phyloP scores from a whole-genome alignment of 2,113 vertebrate species.

The Carassius auratus region DNA sequence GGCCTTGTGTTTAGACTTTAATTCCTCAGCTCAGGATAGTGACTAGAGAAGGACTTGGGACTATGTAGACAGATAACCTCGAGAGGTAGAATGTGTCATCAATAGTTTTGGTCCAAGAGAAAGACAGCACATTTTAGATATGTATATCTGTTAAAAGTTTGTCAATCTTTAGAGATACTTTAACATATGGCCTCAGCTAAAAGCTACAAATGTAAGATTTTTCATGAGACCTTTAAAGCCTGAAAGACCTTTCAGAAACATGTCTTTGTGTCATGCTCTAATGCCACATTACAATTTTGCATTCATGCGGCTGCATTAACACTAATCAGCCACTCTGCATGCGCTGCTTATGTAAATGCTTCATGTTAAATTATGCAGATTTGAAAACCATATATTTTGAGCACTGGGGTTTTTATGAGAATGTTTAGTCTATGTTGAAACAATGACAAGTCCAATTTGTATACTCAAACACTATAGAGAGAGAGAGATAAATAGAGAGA shows the following conservation, averaged over 20 bases:
- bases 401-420: background rate
- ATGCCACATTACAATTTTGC: conserved; percentile 23
- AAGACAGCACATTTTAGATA: background rate
- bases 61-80: background rate
- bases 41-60: background rate
- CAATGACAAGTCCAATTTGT: too few relatives aligned
- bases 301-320: conserved; percentile 24
- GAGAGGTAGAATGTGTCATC: background rate
- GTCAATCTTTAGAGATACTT: background rate
- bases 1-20: too few relatives aligned
- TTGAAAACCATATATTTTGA: conserved; percentile 21
- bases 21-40: background rate
- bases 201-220: background rate
- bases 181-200: background rate
- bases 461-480: background rate
- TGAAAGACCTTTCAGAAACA: background rate
- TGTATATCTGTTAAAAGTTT: background rate
- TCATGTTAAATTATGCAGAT: conserved; percentile 36
- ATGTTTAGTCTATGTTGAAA: background rate
- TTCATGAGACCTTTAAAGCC: background rate
- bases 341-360: conserved; percentile 32
- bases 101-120: background rate
- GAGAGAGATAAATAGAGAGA: too few relatives aligned
- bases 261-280: background rate
- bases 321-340: conserved; percentile 10